Base-by-base conservation (phyloP, 2,797 vertebrate species). In the Crocodylus rhombifer region DNA sequence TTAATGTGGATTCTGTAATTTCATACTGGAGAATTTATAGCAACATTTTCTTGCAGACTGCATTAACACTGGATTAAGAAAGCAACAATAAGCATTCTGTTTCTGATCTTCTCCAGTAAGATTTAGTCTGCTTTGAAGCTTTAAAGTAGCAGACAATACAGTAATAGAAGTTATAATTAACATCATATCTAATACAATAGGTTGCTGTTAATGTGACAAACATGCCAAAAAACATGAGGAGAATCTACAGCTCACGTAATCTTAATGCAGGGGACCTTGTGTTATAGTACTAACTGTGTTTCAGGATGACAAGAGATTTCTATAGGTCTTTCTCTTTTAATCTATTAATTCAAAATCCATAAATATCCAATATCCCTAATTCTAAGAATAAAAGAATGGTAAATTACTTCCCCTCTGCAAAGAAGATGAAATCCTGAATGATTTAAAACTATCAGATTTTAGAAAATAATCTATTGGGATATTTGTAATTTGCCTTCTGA, bases 161-260 rank as follows among this genome's bases (percentile, higher is more conserved):
- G 62, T 60, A 91, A 12, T 30, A 15, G 30, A 62, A 80, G n/a
- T 93, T 94, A 80, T 93, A 92, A 91, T 94, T 94, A 90, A 57
- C 84, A 84, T 57, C 0, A 0, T 26, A 83, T 42, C 36, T 92
- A 80, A 91, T 76, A 58, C 58, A 28, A 56, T 58, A 21, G 77
- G 33, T 89, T 89, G 63, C 6, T 95, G 83, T 69, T 93, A 58
- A 14, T 2, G 11, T 78, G 88, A 81, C 74, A 86, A 96, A 90
- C 60, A 77, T 65, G 67, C 64, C 79, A 92, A 62, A 80, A 69
- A 91, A 51, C 55, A 14, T 76, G 88, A 82, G 42, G 81, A 28
- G 25, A 17, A 51, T 57, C 85, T 26, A 56, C 58, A 16, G 14
- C 55, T 14, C 87, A 86, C 20, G 64, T 87, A 92, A 69, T 89